Base-by-base conservation (phyloP, 92 coral and sea anemone species). In the Zoanthus sansibaricus region DNA sequence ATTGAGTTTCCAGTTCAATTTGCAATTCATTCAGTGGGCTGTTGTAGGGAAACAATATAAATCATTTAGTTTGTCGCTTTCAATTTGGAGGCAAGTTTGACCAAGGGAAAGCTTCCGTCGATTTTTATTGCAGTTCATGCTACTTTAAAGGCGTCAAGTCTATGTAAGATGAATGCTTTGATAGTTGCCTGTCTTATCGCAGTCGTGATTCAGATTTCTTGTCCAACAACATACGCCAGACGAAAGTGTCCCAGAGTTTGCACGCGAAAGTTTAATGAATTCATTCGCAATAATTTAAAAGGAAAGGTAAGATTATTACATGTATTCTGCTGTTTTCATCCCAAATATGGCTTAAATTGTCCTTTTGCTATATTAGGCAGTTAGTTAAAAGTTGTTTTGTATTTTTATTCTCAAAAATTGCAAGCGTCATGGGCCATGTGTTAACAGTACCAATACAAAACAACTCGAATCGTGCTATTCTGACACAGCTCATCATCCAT, bases 1-100 rank as follows among this genome's bases (percentile, higher is more conserved):
- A 80, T 80, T 80, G 66, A 47, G 85, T 80, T 76, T 54, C 82
- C 21, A 44, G 20, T 37, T 46, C 73, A 80, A 80, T 80, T 80
- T 80, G 75, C 85, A 80, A 80, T 66, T 80, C 85, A 80, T 80
- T 80, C 58, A 37, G 42, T 44, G 66, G 47, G 8, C 46, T 17
- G 20, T 64, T 80, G 85, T 64, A 17, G 54, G 66, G 48, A 59
- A 49, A 44, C 70, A 77, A 25, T 77, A 80, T 80, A 67, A 44
- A 30, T 59, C 62, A 80, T 20, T 0, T 68, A 64, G 64, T 80
- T 73, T 42, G 61, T 20, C 74, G 74, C 54, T 59, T 47, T 80
- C 31, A 51, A 44, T 66, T 61, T 48, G 82, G 62, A 32, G 51
- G 44, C 45, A 10, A 47, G 52, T 16, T 59, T 17, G 9, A 62